Base-by-base conservation (phyloP, 2,113 vertebrate species). In the Daubentonia madagascariensis region DNA sequence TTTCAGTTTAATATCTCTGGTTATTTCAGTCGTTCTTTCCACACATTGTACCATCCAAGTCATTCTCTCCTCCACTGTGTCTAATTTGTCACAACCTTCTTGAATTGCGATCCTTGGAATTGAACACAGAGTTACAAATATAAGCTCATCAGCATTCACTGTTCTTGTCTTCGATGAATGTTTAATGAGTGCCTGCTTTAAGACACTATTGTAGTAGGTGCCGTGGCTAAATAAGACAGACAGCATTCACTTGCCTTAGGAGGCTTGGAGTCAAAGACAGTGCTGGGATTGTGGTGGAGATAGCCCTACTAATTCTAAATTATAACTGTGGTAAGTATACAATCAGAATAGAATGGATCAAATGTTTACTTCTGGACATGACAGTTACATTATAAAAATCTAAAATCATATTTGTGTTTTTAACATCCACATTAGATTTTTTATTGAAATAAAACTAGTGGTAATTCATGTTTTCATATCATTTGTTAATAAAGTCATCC, bases 161-260 rank as follows among this genome's bases (percentile, higher is more conserved):
- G 43, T 76, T 97, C 78, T 63, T 4, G 90, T 8, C 67, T 87
- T 87, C 40, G 91, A 65, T 84, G 95, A 91, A 79, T 73, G 95
- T 93, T 79, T 91, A 80, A 88, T 91, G 23, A 73, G 18, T 30
- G 73, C 7, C 50, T 86, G 57, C 52, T 73, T 67, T 89, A 75
- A 76, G 18, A 13, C 35, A 88, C 30, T 40, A 91, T 52, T 95
- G 22, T 23, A 78, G 22, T 50, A 65, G 80, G 37, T 4, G 20
- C 57, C 48, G n/a, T 59, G 72, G 28, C 63, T 85, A 81, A 92
- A 85, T 22, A 86, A 68, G 35, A 85, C 20, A 43, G 16, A 48
- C 5, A 85, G 35, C 28, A 22, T 80, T 79, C 52, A 48, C 57
- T 32, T 85, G n/a, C n/a, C 35, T 89, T 73, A 37, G 32, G 54